Conservation (phyloP, 2,113 vertebrate species). For the Nycticebus coucang region DNA sequence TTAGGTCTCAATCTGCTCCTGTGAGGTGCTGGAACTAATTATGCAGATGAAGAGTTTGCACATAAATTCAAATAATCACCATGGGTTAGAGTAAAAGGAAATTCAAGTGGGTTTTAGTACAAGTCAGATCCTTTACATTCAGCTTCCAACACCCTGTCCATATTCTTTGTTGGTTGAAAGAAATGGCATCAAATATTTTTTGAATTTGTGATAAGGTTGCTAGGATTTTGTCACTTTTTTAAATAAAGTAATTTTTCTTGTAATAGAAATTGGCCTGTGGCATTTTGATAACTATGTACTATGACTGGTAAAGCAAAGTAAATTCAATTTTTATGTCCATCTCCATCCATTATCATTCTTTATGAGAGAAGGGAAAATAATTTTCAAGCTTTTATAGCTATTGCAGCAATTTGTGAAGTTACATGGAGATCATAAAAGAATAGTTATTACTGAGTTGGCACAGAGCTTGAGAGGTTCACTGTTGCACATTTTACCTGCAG, state of each 20-base stretch:
- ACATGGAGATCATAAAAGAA: slow-evolving; percentile 46
- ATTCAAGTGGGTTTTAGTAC: slow-evolving; percentile 68
- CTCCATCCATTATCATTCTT: slow-evolving; percentile 12
- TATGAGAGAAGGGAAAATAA: slow-evolving; percentile 18
- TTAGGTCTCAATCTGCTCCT: slow-evolving; percentile 76
- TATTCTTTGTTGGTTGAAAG: slow-evolving; percentile 51
- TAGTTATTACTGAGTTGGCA: background rate
- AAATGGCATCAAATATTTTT: slow-evolving; percentile 18
- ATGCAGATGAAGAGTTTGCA: slow-evolving; percentile 74
- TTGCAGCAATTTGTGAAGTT: slow-evolving; percentile 58
- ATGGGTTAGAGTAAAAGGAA: slow-evolving; percentile 61
- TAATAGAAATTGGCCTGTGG: background rate
- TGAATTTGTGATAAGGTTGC: slow-evolving; percentile 23
- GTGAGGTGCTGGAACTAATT: slow-evolving; percentile 75
- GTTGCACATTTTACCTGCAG: background rate
- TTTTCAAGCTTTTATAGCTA: slow-evolving; percentile 26
- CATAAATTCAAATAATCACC: slow-evolving; percentile 73
- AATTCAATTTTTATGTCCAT: slow-evolving; percentile 59
- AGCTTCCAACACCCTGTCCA: slow-evolving; percentile 30
- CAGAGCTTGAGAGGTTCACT: background rate
- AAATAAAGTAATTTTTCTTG: slow-evolving; percentile 47
- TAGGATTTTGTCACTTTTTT: slow-evolving; percentile 31
- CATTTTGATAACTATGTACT: slow-evolving; percentile 43
- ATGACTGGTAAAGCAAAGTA: slow-evolving; percentile 9
- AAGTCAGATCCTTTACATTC: slow-evolving; percentile 62